phyloP scores from a whole-genome alignment of 2,888 invertebrate species.

The Dolichopus griseipennis region DNA sequence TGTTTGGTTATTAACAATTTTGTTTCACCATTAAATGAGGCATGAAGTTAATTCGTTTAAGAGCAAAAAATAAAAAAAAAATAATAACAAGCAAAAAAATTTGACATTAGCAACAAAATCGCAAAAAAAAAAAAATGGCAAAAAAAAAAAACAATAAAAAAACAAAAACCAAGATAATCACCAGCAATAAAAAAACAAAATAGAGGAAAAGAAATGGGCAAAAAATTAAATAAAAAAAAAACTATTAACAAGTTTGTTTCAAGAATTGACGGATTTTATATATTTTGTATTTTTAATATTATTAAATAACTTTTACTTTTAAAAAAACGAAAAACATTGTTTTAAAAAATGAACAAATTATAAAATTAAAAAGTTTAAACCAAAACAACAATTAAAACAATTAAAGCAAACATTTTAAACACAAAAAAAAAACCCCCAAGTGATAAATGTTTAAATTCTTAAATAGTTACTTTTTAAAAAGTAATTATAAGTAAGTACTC shows the following conservation, averaged over 20 bases:
- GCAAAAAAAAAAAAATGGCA: not conserved
- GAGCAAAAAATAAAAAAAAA: not conserved
- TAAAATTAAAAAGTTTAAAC: not conserved
- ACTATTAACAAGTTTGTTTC: no score
- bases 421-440: not conserved
- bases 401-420: not conserved
- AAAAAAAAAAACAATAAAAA: not conserved
- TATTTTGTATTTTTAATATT: not conserved
- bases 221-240: not conserved
- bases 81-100: not conserved
- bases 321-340: not conserved
- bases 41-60: not conserved
- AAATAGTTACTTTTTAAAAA: no score
- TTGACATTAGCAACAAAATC: not conserved
- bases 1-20: not conserved
- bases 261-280: constrained; percentile 6
- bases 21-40: not conserved
- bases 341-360: not conserved
- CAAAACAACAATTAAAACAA: not conserved
- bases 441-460: not conserved
- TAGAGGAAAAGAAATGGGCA: not conserved
- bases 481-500: no score
- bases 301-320: not conserved
- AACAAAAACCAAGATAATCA: not conserved
- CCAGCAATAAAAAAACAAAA: not conserved